phyloP scores from a whole-genome alignment of 2,888 invertebrate species.

The Eudasyphora cyanicolor region DNA sequence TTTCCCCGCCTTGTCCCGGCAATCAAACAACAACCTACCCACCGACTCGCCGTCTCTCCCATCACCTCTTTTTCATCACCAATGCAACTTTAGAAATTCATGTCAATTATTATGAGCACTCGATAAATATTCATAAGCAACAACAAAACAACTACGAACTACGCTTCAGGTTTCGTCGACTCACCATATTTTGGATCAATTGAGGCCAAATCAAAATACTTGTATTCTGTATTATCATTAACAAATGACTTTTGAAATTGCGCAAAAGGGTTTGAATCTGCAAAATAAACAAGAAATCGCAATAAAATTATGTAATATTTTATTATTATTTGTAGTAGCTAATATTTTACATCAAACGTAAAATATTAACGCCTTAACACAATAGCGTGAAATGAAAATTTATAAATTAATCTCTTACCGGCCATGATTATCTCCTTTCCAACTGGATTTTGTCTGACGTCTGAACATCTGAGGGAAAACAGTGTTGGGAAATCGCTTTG shows the following conservation, averaged over 20 bases:
- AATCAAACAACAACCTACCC: too few species aligned
- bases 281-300: not conserved
- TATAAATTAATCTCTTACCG: slow-evolving; percentile 67
- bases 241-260: slow-evolving; percentile 76
- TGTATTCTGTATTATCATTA: slow-evolving; percentile 80
- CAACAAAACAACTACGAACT: not conserved
- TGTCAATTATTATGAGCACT: not conserved
- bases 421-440: too few species aligned
- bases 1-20: too few species aligned
- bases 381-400: not conserved
- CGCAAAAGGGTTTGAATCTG: slow-evolving; percentile 76
- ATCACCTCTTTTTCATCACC: too few species aligned
- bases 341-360: not conserved
- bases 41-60: too few species aligned
- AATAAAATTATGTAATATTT: slow-evolving; percentile 67
- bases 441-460: too few species aligned
- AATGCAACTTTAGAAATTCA: not conserved
- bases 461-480: too few species aligned
- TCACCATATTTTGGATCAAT: slow-evolving; percentile 92
- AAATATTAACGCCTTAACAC: not conserved
- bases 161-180: slow-evolving; percentile 18
- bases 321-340: not conserved
- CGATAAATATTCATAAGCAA: not conserved
- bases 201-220: slow-evolving; percentile 89
- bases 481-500: too few species aligned